Evolutionary conservation across 2,888 invertebrate genomes (phyloP).

Genomic region (Eilema caniola): DNA sequence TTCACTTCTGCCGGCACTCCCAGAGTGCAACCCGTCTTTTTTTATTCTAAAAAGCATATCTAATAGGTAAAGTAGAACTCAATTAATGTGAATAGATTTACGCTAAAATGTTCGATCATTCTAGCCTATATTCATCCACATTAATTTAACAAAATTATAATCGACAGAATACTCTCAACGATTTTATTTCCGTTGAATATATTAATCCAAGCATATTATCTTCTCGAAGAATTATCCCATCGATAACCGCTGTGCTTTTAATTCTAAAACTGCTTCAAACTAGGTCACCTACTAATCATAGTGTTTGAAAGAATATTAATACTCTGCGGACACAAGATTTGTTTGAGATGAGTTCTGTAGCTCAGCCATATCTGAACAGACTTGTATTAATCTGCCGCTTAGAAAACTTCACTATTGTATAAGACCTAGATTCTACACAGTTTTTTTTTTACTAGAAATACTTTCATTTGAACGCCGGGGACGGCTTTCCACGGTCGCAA

Average conservation of each 20-base stretch:
- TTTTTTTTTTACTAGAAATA: slow-evolving; percentile 3
- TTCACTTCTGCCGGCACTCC: too few relatives aligned
- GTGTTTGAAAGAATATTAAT: slow-evolving; percentile 51
- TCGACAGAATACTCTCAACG: not conserved
- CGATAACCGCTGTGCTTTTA: slow-evolving; percentile 20
- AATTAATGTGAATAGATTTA: too few relatives aligned
- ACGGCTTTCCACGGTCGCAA: not conserved
- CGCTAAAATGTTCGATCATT: too few relatives aligned
- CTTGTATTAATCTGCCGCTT: slow-evolving; percentile 37
- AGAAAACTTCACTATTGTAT: slow-evolving; percentile 30
- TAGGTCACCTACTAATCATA: slow-evolving; percentile 48
- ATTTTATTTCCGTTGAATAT: not conserved
- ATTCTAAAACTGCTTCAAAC: slow-evolving; percentile 31
- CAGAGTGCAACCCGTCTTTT: too few relatives aligned
- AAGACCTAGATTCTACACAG: slow-evolving; percentile 8
- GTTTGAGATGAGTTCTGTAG: slow-evolving; percentile 35
- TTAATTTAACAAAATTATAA: too few relatives aligned
- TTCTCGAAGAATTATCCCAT: not conserved
- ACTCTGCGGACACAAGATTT: slow-evolving; percentile 39
- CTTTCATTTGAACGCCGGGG: not conserved
- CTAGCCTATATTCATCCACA: too few relatives aligned
- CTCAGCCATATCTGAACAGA: slow-evolving; percentile 14
- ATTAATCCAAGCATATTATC: not conserved
- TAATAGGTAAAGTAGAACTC: too few relatives aligned
- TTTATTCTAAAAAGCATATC: too few relatives aligned